phyloP scores from a whole-genome alignment of 2,113 vertebrate genomes.

The Neotoma lepida region DNA sequence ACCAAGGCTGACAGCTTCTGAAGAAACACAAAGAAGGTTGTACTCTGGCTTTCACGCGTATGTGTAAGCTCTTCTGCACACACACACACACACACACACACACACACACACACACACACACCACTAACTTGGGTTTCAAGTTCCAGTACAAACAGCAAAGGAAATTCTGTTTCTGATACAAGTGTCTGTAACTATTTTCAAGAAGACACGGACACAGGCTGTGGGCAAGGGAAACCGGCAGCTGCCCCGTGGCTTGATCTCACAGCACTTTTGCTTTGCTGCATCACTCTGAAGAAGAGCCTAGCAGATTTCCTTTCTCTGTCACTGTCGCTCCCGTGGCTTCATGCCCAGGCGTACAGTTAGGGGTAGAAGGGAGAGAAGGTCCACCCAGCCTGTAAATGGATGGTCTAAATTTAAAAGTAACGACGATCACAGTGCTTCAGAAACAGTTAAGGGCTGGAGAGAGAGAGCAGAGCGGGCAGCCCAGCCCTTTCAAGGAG shows the following conservation, averaged over 20 bases:
- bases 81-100: background rate
- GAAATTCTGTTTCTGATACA: slow-evolving; percentile 43
- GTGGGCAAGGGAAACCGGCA: background rate
- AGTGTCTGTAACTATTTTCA: background rate
- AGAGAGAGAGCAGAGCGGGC: slow-evolving; percentile 66
- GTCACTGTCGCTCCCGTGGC: background rate
- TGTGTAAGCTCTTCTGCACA: too few relatives aligned
- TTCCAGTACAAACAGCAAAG: slow-evolving; percentile 36
- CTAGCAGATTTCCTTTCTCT: background rate
- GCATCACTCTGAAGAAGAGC: background rate
- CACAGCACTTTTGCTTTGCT: background rate
- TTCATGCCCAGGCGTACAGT: slow-evolving; percentile 48
- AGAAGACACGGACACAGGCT: background rate
- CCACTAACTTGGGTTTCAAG: background rate
- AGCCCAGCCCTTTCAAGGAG: slow-evolving; percentile 77
- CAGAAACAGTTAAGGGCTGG: slow-evolving; percentile 78
- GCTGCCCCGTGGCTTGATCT: background rate
- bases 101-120: background rate
- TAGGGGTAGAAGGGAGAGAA: slow-evolving; percentile 31
- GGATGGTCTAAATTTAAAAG: slow-evolving; percentile 79
- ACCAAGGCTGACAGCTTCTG: background rate
- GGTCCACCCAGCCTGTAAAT: slow-evolving; percentile 63
- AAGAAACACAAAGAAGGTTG: background rate
- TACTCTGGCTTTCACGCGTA: too few relatives aligned
- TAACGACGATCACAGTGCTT: slow-evolving; percentile 80